These are phyloP conservation scores for Willowsia nigromaculata DNA, from an alignment of 2,888 invertebrate genomes.

Conservation along the genomic window DNA sequence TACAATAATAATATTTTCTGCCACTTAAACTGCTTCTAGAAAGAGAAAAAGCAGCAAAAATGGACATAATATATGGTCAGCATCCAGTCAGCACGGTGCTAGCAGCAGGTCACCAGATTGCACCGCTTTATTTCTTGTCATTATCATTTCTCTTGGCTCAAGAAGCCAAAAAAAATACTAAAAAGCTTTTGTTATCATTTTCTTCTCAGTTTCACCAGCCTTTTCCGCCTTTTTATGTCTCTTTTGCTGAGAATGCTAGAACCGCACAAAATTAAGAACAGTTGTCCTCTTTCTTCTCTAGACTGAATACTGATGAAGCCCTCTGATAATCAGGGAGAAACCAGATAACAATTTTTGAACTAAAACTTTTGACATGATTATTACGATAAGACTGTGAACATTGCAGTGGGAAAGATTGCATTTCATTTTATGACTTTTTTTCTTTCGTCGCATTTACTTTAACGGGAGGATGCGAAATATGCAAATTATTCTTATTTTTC, in stretches of 20 bases:
- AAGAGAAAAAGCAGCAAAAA: not conserved
- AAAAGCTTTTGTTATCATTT: too few relatives aligned
- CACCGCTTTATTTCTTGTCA: constrained; percentile 17
- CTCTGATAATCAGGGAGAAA: not conserved
- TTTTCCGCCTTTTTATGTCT: not conserved
- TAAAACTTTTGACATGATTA: too few relatives aligned
- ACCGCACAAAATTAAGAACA: not conserved
- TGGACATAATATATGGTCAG: constrained; percentile 37
- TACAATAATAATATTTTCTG: not conserved
- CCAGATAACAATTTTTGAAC: not conserved
- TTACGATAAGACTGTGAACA: not conserved
- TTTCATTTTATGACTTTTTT: not conserved
- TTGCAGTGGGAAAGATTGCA: too few relatives aligned
- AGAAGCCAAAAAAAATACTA: too few relatives aligned
- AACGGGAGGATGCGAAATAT: not conserved
- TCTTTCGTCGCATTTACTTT: not conserved
- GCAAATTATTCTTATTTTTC: not conserved
- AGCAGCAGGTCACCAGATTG: constrained; percentile 42
- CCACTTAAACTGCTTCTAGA: constrained; percentile 12
- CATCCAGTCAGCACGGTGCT: constrained; percentile 56
- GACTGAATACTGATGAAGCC: not conserved
- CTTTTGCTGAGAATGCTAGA: too few relatives aligned
- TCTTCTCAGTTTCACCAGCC: too few relatives aligned
- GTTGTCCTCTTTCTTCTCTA: not conserved
- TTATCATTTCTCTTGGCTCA: constrained; percentile 48